Conservation (phyloP, 2,888 invertebrate species). For the Tanaodytes sp. region DNA sequence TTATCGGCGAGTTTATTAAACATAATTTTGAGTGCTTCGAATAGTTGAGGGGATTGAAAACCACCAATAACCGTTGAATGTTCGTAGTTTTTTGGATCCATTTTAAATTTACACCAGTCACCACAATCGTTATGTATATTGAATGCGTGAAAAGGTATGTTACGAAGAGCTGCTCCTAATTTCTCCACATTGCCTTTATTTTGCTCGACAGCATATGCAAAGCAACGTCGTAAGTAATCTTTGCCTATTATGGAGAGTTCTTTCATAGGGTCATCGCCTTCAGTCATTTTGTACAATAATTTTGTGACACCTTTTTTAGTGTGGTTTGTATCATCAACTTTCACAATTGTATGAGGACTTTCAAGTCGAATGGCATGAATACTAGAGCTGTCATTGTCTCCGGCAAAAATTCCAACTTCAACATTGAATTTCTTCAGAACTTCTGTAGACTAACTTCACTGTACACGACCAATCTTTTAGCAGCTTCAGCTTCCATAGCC, state of each 20-base stretch:
- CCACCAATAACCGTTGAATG: conserved; percentile 39
- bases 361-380: conserved; percentile 53
- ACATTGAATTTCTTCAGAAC: conserved; percentile 51
- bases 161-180: conserved; percentile 17
- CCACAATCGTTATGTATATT: conserved; percentile 30
- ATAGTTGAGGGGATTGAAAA: conserved; percentile 21
- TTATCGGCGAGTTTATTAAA: conserved; percentile 18
- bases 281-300: conserved; percentile 17
- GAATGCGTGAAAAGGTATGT: conserved; percentile 38
- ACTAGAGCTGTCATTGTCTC: conserved; percentile 58
- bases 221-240: conserved; percentile 26
- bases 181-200: conserved; percentile 25
- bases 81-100: conserved; percentile 19
- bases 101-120: conserved; percentile 21
- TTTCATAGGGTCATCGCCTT: conserved; percentile 19
- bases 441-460: too few relatives aligned
- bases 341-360: conserved; percentile 20
- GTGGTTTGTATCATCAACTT: conserved; percentile 31
- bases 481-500: conserved; percentile 61
- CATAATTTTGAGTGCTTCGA: conserved; percentile 6
- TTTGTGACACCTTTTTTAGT: conserved; percentile 29
- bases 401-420: conserved; percentile 56
- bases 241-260: conserved; percentile 21
- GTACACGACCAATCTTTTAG: conserved; percentile 46
- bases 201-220: conserved; percentile 32